A percentile compares a stretch with the other conserved stretches of the same genome.
These are phyloP conservation scores for Boulengeromyrus knoepffleri DNA, from an alignment of 2,113 vertebrate genomes.

Conservation along the genomic window DNA sequence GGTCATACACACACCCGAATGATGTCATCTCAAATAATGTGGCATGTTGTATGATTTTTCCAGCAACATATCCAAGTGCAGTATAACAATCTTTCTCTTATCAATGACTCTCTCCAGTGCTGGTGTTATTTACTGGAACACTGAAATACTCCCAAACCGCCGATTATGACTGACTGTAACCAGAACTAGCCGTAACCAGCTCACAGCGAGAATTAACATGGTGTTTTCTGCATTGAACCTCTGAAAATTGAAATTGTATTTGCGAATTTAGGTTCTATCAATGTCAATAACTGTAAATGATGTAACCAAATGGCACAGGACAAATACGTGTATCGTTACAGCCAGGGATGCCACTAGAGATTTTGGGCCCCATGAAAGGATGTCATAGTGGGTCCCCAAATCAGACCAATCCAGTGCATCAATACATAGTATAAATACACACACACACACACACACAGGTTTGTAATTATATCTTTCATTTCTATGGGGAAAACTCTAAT, in stretches of 20 bases:
- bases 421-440: no score
- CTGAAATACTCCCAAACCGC: not conserved
- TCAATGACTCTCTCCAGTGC: no score
- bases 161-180: not conserved
- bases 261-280: no score
- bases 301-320: no score
- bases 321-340: not conserved
- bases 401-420: not conserved
- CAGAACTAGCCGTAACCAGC: not conserved
- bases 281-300: no score
- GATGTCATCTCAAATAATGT: no score
- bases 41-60: not conserved
- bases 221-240: no score
- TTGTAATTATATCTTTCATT: no score
- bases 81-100: not conserved
- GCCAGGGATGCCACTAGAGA: not conserved
- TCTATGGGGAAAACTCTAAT: no score
- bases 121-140: not conserved
- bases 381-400: not conserved
- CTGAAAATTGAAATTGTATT: no score
- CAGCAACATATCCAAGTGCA: not conserved
- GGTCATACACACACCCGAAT: not conserved
- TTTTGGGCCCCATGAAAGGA: not conserved
- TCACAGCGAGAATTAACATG: not conserved
- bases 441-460: no score